Percentiles rank a stretch among this genome's conserved stretches.
Evolutionary conservation across 2,797 vertebrate species (phyloP).

Genomic region (Scomberomorus guttatus): DNA sequence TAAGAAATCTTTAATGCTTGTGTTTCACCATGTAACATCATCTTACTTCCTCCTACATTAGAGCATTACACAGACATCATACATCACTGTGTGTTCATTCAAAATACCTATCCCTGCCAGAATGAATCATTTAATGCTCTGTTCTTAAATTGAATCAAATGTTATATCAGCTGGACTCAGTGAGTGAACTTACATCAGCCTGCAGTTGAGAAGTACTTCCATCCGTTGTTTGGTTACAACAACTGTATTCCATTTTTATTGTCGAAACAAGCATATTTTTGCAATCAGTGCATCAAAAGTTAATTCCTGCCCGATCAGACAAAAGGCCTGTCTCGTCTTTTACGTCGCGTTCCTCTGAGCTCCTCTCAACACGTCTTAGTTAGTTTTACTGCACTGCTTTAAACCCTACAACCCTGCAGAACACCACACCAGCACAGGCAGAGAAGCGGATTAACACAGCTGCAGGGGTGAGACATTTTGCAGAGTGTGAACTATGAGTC

Average conservation of each 20-base stretch:
- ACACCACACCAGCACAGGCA: slow-evolving; percentile 27
- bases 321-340: slow-evolving; percentile 9
- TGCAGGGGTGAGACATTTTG: slow-evolving; percentile 63
- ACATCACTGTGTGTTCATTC: slow-evolving; percentile 50
- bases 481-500: slow-evolving; percentile 56
- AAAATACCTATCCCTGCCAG: slow-evolving; percentile 38
- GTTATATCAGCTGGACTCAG: slow-evolving; percentile 36
- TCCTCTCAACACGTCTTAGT: slow-evolving; percentile 17
- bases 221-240: slow-evolving; percentile 10
- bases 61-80: slow-evolving; percentile 53
- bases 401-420: slow-evolving; percentile 31
- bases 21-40: slow-evolving; percentile 59
- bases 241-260: slow-evolving; percentile 15
- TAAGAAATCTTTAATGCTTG: slow-evolving; percentile 8
- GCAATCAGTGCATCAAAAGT: slow-evolving; percentile 21
- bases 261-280: slow-evolving; percentile 18
- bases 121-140: slow-evolving; percentile 56
- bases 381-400: slow-evolving; percentile 31
- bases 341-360: slow-evolving; percentile 38
- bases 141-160: slow-evolving; percentile 58
- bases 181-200: slow-evolving; percentile 37
- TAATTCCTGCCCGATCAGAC: slow-evolving; percentile 21
- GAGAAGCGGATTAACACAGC: slow-evolving; percentile 57
- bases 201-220: neutral
- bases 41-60: slow-evolving; percentile 39